A percentile compares a stretch with the other conserved stretches of the same genome.
phyloP scores from a whole-genome alignment of 2,888 invertebrate species.

The Pycnomerus fuliginosus region DNA sequence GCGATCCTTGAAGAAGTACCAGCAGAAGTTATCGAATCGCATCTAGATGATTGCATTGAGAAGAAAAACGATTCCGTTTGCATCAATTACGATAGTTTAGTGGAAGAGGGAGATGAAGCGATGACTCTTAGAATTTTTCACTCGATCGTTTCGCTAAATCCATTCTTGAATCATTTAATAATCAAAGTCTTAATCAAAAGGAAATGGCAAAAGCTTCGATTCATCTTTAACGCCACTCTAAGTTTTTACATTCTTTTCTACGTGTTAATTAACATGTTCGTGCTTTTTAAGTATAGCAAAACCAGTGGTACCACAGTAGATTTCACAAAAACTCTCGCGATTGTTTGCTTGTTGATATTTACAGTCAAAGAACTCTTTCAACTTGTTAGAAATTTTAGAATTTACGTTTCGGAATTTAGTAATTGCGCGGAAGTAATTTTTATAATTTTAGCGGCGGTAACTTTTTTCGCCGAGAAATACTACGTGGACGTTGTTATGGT shows the following conservation, averaged over 20 bases:
- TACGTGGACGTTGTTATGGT: slow-evolving; percentile 23
- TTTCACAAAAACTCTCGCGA: neutral
- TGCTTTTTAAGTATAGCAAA: neutral
- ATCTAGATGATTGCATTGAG: slow-evolving; percentile 33
- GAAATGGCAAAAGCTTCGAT: slow-evolving; percentile 2
- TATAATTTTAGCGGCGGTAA: slow-evolving; percentile 5
- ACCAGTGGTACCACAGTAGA: neutral
- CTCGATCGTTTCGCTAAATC: neutral
- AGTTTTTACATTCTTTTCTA: slow-evolving; percentile 1
- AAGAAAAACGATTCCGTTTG: slow-evolving; percentile 9
- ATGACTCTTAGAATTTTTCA: neutral
- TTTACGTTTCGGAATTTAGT: slow-evolving; percentile 28
- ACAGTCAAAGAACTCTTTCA: slow-evolving; percentile 30
- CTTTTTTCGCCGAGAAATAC: neutral
- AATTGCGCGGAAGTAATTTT: slow-evolving; percentile 30
- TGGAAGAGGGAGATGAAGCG: slow-evolving; percentile 21
- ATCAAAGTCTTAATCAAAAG: slow-evolving; percentile 6
- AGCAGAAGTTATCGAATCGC: slow-evolving; percentile 24
- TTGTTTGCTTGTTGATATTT: neutral
- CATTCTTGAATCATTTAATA: slow-evolving; percentile 5
- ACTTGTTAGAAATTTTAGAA: slow-evolving; percentile 20
- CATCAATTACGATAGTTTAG: slow-evolving; percentile 30
- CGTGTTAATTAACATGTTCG: neutral
- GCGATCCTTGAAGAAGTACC: slow-evolving; percentile 25
- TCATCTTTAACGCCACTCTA: slow-evolving; percentile 1